Evolutionary conservation across 2,797 vertebrate species (phyloP), one percentile per base, ranked within the genome.

Genomic region (Notolepis coatsorum): DNA sequence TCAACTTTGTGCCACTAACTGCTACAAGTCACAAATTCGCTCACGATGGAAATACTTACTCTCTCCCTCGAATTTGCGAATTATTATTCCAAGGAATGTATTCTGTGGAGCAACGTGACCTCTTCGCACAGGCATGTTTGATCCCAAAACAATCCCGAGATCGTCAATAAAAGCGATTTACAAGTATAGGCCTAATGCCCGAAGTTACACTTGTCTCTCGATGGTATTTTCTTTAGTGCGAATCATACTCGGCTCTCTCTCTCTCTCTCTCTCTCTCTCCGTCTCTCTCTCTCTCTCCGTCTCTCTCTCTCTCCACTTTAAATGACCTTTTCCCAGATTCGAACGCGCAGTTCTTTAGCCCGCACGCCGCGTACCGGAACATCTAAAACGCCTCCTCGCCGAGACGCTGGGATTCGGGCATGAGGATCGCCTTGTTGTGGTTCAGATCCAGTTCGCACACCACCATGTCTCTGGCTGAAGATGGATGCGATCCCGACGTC

Each of bases 81-180:
- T 99, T 80, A 99, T 99, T 88, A 96, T 93, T 86, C 97, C 97
- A 84, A 99, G 87, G 88, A 99, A 99, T 23, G 97, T 99, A 85
- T 99, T 99, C 69, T 99, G 97, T 56, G 97, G 97, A 84, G 97
- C 97, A 91, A 99, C 97, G 94, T 99, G 97, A 86, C 97, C 97
- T 92, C 97, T 95, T 92, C 97, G 94, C 25, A 99, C 96, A 89
- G 97, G 97, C 97, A 99, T 99, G 94, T 89, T 96, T 92, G 73
- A 61, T 73, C 73, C 25, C 57, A 78, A 67, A 86, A 79, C 90
- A n/a, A 88, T 78, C 78, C 77, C 77, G 17, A 51, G 58, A 78
- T 68, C 73, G 81, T 64, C 64, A 69, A 80, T 72, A 79, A 91
- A 90, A 81, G 72, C 84, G 86, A 90, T 89, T 88, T 75, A 81